Evolutionary conservation across 2,797 vertebrate species (phyloP), one percentile per base, ranked within the genome.

Genomic region (Spinus pinus): DNA sequence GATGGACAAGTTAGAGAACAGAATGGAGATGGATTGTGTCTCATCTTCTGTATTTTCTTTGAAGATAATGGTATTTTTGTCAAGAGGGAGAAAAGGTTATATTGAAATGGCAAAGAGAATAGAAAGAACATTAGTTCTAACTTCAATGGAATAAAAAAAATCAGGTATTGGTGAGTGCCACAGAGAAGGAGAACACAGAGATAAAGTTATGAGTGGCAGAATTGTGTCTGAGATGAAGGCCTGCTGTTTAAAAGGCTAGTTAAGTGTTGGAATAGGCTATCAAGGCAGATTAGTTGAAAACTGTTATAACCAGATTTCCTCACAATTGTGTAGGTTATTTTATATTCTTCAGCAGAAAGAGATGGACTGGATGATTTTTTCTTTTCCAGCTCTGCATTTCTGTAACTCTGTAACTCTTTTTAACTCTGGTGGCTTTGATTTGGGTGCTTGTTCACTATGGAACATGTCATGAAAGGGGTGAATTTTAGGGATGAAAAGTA

Each of bases 21-120:
- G 82, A 91, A 88, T 35, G 41, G 84, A 87, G 78, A 22, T 75
- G 73, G 58, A 85, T 85, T 95, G 88, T 77, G 28, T 81, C 73
- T 90, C 54, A 87, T 89, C 74, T 81, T 72, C 46, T 77, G 0
- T 73, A 47, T 94, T 95, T 88, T 67, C 75, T 91, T 91, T 93
- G 90, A 89, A 86, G 88, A 82, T 94, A 81, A 25, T 21, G 18
- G 42, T 90, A 54, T 91, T 88, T 90, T 90, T 91, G 61, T 86
- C 33, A 61, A 65, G 78, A 54, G 51, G 62, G 42, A 81, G 60
- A 73, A 74, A 65, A 81, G 69, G 64, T 86, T 94, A 67, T 81
- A n/a, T 93, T 28, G 65, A 93, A 86, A 75, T 67, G 54, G 83
- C 54, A 41, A 89, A 81, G 65, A 82, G 51, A 80, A 57, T 49